These are phyloP conservation scores for Procambarus clarkii DNA, from an alignment of 1,140 invertebrate genomes.

Conservation along the genomic window DNA sequence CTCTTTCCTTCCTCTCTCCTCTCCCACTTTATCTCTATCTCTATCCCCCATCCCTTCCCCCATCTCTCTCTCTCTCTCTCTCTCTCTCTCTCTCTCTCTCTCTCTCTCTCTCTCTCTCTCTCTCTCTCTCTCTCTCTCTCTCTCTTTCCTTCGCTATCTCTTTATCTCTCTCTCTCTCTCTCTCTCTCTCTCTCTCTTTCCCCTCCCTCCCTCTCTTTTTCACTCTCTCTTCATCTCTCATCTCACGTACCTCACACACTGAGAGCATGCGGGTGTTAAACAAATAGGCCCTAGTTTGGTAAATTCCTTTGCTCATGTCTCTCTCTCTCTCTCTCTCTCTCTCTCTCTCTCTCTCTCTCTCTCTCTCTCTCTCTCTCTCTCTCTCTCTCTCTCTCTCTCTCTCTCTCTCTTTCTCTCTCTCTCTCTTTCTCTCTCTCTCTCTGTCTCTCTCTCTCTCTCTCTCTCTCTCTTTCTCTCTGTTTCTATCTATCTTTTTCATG, in stretches of 20 bases:
- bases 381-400: not conserved
- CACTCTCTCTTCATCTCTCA: too few relatives aligned
- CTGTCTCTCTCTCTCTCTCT: not conserved
- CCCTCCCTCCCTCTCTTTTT: too few relatives aligned
- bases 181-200: not conserved
- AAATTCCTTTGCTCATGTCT: too few relatives aligned
- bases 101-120: not conserved
- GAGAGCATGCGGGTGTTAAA: too few relatives aligned
- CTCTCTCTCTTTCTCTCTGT: not conserved
- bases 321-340: too few relatives aligned
- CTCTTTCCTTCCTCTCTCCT: constrained; percentile 19
- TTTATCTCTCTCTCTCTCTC: not conserved
- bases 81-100: not conserved
- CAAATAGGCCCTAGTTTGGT: too few relatives aligned
- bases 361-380: constrained; percentile 1
- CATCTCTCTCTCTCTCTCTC: not conserved
- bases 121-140: not conserved
- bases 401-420: too few relatives aligned
- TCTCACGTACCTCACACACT: too few relatives aligned
- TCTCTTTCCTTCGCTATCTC: not conserved
- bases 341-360: constrained; percentile 26
- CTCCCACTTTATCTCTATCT: constrained; percentile 1
- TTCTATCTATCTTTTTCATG: not conserved
- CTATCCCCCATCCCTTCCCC: not conserved
- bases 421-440: too few relatives aligned